Conservation (phyloP, 2,797 vertebrate genomes). For the Sebastes oblongus region DNA sequence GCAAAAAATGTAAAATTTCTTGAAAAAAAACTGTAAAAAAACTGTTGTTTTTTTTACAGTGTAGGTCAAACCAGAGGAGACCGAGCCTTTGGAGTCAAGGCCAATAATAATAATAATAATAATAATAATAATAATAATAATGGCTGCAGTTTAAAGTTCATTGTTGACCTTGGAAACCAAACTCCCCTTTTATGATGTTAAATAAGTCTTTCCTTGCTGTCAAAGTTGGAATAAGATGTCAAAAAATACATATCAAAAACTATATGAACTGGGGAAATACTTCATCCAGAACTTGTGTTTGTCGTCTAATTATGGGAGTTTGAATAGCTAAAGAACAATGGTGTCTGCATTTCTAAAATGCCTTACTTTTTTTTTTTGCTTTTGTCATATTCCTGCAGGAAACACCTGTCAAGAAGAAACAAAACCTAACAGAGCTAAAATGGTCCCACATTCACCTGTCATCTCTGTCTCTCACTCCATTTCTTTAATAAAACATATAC, state of each 20-base stretch:
- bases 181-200: not conserved
- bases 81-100: too few species aligned
- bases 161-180: not conserved
- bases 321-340: not conserved
- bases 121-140: too few species aligned
- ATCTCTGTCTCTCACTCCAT: conserved; percentile 8
- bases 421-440: conserved; percentile 40
- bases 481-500: not conserved
- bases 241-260: not conserved
- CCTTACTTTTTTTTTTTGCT: not conserved
- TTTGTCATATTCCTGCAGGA: conserved; percentile 21
- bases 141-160: not conserved
- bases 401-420: conserved; percentile 42
- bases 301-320: conserved; percentile 3
- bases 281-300: not conserved
- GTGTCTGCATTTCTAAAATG: conserved; percentile 4
- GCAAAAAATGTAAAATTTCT: too few species aligned
- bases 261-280: not conserved
- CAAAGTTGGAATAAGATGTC: not conserved
- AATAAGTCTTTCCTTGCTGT: not conserved
- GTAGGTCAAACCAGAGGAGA: too few species aligned
- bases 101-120: too few species aligned
- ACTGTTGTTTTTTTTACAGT: too few species aligned
- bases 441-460: conserved; percentile 25
- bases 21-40: too few species aligned